phyloP scores from a whole-genome alignment of 2,888 invertebrate species.

The Alcis repandata region DNA sequence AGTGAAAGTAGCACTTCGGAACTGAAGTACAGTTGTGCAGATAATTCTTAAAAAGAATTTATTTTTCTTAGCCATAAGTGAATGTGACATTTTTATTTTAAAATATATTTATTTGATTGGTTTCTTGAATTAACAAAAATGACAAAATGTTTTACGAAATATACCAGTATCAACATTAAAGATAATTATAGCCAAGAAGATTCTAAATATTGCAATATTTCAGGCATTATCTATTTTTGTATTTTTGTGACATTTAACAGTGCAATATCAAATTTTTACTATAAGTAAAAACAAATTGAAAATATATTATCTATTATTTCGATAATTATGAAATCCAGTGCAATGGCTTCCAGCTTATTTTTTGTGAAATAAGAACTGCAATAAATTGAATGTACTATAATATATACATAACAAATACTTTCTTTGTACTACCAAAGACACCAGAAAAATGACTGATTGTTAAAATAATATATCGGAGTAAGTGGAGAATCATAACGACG shows the following conservation, averaged over 20 bases:
- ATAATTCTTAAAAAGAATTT: slow-evolving; percentile 42
- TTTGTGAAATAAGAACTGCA: slow-evolving; percentile 53
- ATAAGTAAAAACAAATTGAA: slow-evolving; percentile 76
- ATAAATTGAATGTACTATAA: slow-evolving; percentile 50
- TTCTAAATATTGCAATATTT: slow-evolving; percentile 40
- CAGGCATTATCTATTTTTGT: slow-evolving; percentile 43
- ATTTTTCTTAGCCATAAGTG: slow-evolving; percentile 39
- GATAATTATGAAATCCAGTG: slow-evolving; percentile 67
- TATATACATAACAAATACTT: slow-evolving; percentile 37
- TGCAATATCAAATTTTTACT: slow-evolving; percentile 84
- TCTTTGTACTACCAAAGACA: slow-evolving; percentile 76
- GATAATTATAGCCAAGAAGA: slow-evolving; percentile 34
- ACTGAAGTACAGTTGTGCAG: slow-evolving; percentile 45
- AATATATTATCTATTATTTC: slow-evolving; percentile 52
- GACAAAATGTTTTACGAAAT: slow-evolving; percentile 24
- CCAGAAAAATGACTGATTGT: slow-evolving; percentile 69
- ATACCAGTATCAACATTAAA: slow-evolving; percentile 18
- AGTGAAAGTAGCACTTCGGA: slow-evolving; percentile 42
- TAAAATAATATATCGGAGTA: slow-evolving; percentile 62
- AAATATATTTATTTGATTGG: slow-evolving; percentile 30
- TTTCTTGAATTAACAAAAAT: slow-evolving; percentile 28
- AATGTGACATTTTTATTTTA: slow-evolving; percentile 33
- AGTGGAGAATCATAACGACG: slow-evolving; percentile 41
- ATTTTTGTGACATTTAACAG: slow-evolving; percentile 62
- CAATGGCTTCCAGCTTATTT: slow-evolving; percentile 70